Conservation (phyloP, 2,797 vertebrate species). For the Diceros bicornis region DNA sequence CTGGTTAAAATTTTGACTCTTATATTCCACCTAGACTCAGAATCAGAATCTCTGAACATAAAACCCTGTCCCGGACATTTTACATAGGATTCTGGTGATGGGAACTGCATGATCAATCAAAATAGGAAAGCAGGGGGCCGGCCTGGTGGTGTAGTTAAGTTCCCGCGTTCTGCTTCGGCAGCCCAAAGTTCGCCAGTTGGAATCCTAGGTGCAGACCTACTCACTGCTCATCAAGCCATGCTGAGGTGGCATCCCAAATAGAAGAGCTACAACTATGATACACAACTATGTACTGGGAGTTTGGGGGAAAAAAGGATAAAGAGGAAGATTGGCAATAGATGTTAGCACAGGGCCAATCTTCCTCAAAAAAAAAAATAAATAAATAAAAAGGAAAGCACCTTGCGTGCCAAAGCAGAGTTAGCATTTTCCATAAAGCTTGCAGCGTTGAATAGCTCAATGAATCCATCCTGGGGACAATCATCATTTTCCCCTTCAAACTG, state of each 20-base stretch:
- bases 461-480: neutral
- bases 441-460: neutral
- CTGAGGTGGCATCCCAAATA: too few relatives aligned
- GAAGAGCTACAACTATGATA: too few relatives aligned
- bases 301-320: too few relatives aligned
- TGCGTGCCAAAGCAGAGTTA: neutral
- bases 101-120: conserved; percentile 36
- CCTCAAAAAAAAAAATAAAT: too few relatives aligned
- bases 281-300: too few relatives aligned
- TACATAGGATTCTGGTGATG: neutral
- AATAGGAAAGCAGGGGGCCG: neutral
- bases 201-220: too few relatives aligned
- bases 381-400: neutral
- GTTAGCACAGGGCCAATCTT: too few relatives aligned
- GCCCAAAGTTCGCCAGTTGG: too few relatives aligned
- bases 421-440: conserved; percentile 43
- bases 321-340: too few relatives aligned
- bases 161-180: too few relatives aligned
- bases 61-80: neutral
- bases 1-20: neutral
- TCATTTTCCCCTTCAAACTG: conserved; percentile 19
- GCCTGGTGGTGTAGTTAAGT: too few relatives aligned
- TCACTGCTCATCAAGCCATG: too few relatives aligned
- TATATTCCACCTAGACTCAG: neutral
- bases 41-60: neutral